Base-by-base conservation (phyloP, 2,888 invertebrate genomes). In the Urechis unicinctus region DNA sequence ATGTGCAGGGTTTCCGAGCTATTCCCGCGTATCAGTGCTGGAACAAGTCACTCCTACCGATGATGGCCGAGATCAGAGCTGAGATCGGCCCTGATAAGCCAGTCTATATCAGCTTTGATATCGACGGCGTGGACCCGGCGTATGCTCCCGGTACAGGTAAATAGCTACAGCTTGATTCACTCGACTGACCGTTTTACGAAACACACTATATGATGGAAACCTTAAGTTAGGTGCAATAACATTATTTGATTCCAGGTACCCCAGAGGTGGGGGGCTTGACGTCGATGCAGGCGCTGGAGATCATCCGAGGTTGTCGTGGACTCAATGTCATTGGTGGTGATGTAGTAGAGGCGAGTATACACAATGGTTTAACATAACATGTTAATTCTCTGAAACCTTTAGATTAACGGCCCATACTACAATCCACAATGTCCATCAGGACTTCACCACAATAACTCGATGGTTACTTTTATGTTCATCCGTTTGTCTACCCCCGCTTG, bases 91-190 rank as follows among this genome's bases (percentile, higher is more conserved):
- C 67, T 52, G 62, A 68, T 52, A 61, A 61, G 36, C 75, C 75
- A 1, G 73, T 75, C 5, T 77, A 77, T 58, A 64, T 77, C 29
- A 70, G 69, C 42, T 72, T 77, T 57, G 77, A 77, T 57, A 77
- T 77, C 52, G 77, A 77, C 62, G 74, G 65, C 17, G 62, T 77
- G 26, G 77, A 77, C 61, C 76, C 77, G 4, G 58, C 66, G 42
- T 71, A 61, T 61, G 74, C 75, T 41, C 77, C 76, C 9, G 77
- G 76, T 55, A 77, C 77, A 63, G 77, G 77, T 73, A 63, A 49
- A 50, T 9, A 36, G 17, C 9, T 36, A 13, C 36, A 36, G 9
- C 36, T n/a, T n/a, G 36, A 17, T 17, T 36, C 9, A 36, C 9
- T 36, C n/a, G n/a, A n/a, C n/a, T n/a, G n/a, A n/a, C n/a, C n/a